These are phyloP conservation scores for Netelia virgata DNA, from an alignment of 2,888 invertebrate species.

Conservation along the genomic window DNA sequence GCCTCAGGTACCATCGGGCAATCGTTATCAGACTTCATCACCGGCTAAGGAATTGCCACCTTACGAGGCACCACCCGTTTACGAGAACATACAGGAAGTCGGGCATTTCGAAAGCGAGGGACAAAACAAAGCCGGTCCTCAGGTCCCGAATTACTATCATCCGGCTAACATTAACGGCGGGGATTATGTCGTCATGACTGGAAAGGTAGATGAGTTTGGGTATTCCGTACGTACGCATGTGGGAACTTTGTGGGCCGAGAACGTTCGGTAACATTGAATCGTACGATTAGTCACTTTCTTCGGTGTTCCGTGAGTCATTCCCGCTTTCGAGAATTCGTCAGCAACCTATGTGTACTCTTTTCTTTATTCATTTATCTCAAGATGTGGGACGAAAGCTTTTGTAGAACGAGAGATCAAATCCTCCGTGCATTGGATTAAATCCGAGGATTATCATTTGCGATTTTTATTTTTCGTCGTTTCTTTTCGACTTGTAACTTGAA, in stretches of 20 bases:
- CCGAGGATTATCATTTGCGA: neutral
- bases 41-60: conserved; percentile 87
- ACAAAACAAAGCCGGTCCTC: conserved; percentile 84
- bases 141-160: conserved; percentile 84
- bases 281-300: conserved; percentile 48
- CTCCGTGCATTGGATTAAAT: neutral
- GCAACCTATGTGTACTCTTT: neutral
- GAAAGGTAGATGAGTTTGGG: conserved; percentile 83
- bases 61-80: conserved; percentile 87
- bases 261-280: neutral
- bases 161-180: conserved; percentile 90
- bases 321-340: conserved; percentile 9
- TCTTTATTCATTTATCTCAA: neutral
- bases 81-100: conserved; percentile 88
- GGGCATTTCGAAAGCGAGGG: conserved; percentile 77
- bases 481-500: neutral
- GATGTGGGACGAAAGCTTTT: neutral
- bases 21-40: conserved; percentile 86
- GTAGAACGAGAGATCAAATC: neutral
- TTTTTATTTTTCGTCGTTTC: neutral
- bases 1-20: conserved; percentile 91
- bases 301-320: conserved; percentile 39
- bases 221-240: too few relatives aligned
- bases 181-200: conserved; percentile 94
- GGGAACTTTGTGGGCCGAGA: neutral